Conservation (phyloP, 2,797 vertebrate species). For the Xenops minutus region DNA sequence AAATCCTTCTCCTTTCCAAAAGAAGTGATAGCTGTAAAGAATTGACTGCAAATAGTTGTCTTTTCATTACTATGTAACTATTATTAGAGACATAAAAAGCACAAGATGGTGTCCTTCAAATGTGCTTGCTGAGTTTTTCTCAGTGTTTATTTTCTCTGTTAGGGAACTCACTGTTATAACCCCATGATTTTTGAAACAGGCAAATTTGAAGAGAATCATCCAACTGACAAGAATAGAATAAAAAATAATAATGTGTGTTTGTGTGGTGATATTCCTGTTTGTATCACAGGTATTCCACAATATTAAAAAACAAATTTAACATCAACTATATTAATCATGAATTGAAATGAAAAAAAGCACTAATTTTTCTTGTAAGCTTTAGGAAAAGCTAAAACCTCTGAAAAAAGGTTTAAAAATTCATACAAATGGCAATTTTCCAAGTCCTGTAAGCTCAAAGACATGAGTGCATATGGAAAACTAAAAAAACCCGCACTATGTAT, state of each 20-base stretch:
- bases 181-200: not conserved
- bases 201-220: not conserved
- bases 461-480: not conserved
- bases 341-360: not conserved
- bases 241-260: not conserved
- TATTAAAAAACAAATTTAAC: not conserved
- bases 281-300: not conserved
- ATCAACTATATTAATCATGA: not conserved
- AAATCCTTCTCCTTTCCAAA: not conserved
- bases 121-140: not conserved
- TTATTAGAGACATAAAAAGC: not conserved
- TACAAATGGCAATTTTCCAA: not conserved
- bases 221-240: not conserved
- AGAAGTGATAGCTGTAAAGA: not conserved
- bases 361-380: not conserved
- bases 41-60: not conserved
- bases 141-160: not conserved
- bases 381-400: not conserved
- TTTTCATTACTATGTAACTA: not conserved
- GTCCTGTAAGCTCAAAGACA: not conserved
- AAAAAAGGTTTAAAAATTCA: not conserved
- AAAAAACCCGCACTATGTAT: not conserved
- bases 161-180: not conserved
- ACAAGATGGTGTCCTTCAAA: not conserved
- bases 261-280: not conserved